Conservation (phyloP, 2,797 vertebrate genomes). For the Tenualosa thibaudeaui region DNA sequence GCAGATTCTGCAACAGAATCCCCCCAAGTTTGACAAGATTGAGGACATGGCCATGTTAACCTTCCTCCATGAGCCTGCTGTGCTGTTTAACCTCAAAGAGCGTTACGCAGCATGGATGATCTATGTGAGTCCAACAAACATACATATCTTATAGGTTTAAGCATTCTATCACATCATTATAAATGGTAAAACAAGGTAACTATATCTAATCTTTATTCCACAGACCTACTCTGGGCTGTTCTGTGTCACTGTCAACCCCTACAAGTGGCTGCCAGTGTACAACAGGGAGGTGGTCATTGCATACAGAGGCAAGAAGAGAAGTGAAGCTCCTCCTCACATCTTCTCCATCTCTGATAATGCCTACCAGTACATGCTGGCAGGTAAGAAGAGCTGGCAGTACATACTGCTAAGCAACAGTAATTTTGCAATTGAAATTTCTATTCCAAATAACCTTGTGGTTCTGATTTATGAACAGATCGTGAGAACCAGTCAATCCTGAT, state of each 20-base stretch:
- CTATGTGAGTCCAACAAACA: conserved; percentile 75
- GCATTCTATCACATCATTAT: not conserved
- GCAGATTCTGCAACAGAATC: conserved; percentile 82
- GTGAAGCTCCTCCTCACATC: conserved; percentile 87
- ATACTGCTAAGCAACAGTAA: not conserved
- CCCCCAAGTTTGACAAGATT: conserved; percentile 88
- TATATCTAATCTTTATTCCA: conserved; percentile 28
- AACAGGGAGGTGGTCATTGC: conserved; percentile 83
- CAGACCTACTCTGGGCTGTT: conserved; percentile 91
- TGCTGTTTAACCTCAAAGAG: conserved; percentile 92
- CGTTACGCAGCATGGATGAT: conserved; percentile 92
- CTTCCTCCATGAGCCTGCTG: conserved; percentile 86
- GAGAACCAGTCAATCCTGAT: conserved; percentile 93
- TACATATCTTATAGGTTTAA: not conserved
- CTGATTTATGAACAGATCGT: conserved; percentile 71
- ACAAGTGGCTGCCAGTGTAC: conserved; percentile 88
- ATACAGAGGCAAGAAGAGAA: conserved; percentile 89
- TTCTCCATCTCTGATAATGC: conserved; percentile 88
- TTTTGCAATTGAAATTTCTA: not conserved
- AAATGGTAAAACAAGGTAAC: not conserved
- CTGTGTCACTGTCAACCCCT: conserved; percentile 88
- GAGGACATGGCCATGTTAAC: conserved; percentile 94
- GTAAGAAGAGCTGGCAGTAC: conserved; percentile 50
- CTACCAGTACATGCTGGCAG: conserved; percentile 83
- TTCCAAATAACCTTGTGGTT: not conserved